Percentiles rank a stretch among this genome's conserved stretches.
phyloP scores from a whole-genome alignment of 2,797 vertebrate species.

The Podarcis lilfordi region DNA sequence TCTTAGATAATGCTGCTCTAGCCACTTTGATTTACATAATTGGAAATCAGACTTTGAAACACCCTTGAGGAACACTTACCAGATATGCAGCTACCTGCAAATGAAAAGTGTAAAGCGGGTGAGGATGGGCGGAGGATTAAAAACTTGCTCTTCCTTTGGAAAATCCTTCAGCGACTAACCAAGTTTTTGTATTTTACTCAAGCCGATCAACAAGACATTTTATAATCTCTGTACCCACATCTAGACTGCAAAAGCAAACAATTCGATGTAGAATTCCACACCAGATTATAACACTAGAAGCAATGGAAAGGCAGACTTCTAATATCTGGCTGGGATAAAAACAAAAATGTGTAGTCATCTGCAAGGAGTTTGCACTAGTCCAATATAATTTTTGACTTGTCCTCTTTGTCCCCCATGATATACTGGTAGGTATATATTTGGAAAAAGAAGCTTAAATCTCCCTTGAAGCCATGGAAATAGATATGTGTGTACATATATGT shows the following conservation, averaged over 20 bases:
- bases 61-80: constrained; percentile 30
- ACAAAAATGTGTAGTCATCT: background rate
- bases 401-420: background rate
- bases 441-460: background rate
- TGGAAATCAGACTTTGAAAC: constrained; percentile 58
- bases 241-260: constrained; percentile 36
- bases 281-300: background rate
- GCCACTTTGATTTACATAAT: constrained; percentile 56
- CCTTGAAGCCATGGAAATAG: background rate
- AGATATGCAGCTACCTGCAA: constrained; percentile 22
- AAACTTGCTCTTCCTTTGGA: background rate
- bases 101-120: constrained; percentile 25
- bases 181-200: constrained; percentile 27
- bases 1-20: constrained; percentile 61
- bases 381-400: background rate
- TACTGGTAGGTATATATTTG: background rate
- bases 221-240: background rate
- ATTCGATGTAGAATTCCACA: constrained; percentile 8
- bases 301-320: background rate
- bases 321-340: background rate
- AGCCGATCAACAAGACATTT: constrained; percentile 6
- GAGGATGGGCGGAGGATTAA: background rate
- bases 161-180: background rate
- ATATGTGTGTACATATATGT: background rate
- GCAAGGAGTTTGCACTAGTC: background rate